Conservation (phyloP, 2,888 invertebrate species). For the Spatulosminthurus flaviceps region DNA sequence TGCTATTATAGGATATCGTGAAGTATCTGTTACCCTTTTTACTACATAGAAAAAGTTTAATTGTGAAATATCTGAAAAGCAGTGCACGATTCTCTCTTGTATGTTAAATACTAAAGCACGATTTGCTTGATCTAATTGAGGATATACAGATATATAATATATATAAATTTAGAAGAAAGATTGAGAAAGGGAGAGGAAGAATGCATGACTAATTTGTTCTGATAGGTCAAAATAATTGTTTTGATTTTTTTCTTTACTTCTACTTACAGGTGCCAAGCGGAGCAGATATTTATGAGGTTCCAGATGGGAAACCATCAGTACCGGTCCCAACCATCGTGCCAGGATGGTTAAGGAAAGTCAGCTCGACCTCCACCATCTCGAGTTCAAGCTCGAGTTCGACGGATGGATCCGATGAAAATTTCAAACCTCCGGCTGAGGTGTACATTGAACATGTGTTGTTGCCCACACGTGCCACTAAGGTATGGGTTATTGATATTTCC, state of each 20-base stretch:
- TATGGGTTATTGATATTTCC: slow-evolving; percentile 38
- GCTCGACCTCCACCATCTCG: slow-evolving; percentile 40
- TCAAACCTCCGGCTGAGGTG: slow-evolving; percentile 61
- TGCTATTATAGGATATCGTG: too few relatives aligned
- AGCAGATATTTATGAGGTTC: slow-evolving; percentile 61
- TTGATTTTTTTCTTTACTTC: too few relatives aligned
- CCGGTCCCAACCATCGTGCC: slow-evolving; percentile 60
- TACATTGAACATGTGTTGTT: slow-evolving; percentile 63
- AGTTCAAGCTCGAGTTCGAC: slow-evolving; percentile 30
- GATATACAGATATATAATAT: too few relatives aligned
- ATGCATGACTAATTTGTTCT: too few relatives aligned
- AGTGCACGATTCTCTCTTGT: too few relatives aligned
- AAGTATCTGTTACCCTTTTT: too few relatives aligned
- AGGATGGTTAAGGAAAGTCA: slow-evolving; percentile 61
- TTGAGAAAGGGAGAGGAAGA: too few relatives aligned
- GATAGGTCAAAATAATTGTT: neutral
- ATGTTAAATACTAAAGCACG: too few relatives aligned
- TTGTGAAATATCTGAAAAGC: too few relatives aligned
- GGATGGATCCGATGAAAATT: slow-evolving; percentile 59
- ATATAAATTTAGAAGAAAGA: too few relatives aligned
- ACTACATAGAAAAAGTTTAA: too few relatives aligned
- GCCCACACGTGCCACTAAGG: slow-evolving; percentile 63
- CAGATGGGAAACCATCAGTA: slow-evolving; percentile 62
- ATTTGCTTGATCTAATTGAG: too few relatives aligned
- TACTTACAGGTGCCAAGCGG: slow-evolving; percentile 26